Evolutionary conservation across 2,888 invertebrate species (phyloP).

Genomic region (Harmothoe impar): DNA sequence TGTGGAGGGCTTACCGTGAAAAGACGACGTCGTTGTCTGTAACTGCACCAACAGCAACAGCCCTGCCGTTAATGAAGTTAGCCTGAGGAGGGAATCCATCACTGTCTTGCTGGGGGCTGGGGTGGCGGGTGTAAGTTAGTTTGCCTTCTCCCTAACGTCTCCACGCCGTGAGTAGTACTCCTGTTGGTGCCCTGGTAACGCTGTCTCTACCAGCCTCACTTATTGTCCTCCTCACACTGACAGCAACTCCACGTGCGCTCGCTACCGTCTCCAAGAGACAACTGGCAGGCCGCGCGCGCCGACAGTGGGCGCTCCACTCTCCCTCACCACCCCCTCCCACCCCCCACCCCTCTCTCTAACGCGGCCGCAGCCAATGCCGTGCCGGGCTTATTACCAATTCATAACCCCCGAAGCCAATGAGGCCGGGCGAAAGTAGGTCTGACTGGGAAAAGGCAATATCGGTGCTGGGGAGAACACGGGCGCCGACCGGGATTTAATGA

Average conservation of each 20-base stretch:
- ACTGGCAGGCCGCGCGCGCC: slow-evolving; percentile 8
- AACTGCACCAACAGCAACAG: slow-evolving; percentile 23
- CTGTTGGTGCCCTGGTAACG: background rate
- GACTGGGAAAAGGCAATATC: slow-evolving; percentile 61
- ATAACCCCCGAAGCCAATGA: slow-evolving; percentile 54
- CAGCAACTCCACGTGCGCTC: background rate
- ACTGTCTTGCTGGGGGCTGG: background rate
- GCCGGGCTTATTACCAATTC: slow-evolving; percentile 53
- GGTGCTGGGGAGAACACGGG: background rate
- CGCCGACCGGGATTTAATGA: slow-evolving; percentile 58
- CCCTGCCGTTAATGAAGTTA: slow-evolving; percentile 33
- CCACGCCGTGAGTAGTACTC: background rate
- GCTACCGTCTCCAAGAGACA: background rate
- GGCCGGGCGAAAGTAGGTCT: slow-evolving; percentile 13
- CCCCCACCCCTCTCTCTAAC: background rate
- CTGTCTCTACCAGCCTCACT: background rate
- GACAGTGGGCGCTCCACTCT: background rate
- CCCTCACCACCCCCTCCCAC: background rate
- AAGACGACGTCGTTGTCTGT: slow-evolving; percentile 11
- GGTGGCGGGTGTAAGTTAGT: slow-evolving; percentile 2
- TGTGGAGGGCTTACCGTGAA: slow-evolving; percentile 38
- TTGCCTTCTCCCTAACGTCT: background rate
- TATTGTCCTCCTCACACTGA: background rate
- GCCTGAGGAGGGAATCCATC: slow-evolving; percentile 6
- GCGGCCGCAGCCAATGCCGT: slow-evolving; percentile 42